A percentile compares a stretch with the other conserved stretches of the same genome.
Evolutionary conservation across 1,140 invertebrate genomes (phyloP).

Genomic region (Drosophila busckii): DNA sequence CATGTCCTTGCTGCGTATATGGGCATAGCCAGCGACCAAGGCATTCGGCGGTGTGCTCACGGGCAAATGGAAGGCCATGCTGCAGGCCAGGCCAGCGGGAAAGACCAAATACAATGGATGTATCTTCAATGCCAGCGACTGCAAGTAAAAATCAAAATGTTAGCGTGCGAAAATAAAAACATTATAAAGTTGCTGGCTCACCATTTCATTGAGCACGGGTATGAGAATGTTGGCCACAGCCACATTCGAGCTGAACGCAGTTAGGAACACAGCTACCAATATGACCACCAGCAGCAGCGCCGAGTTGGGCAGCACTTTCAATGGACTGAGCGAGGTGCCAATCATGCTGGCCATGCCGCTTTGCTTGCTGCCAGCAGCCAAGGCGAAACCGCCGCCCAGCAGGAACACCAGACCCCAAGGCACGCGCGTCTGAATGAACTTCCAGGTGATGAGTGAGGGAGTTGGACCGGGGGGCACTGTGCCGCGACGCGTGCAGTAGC

Average conservation of each 20-base stretch:
- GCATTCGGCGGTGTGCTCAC: conserved; percentile 94
- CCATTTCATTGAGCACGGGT: conserved; percentile 89
- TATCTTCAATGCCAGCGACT: conserved; percentile 82
- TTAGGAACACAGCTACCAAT: conserved; percentile 82
- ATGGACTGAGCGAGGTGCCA: conserved; percentile 82
- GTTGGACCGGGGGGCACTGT: conserved; percentile 82
- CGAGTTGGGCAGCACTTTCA: conserved; percentile 80
- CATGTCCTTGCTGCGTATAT: conserved; percentile 88
- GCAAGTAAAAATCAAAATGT: conserved; percentile 37
- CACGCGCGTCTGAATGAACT: conserved; percentile 86
- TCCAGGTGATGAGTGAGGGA: conserved; percentile 87
- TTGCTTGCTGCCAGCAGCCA: conserved; percentile 88
- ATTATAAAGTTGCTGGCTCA: conserved; percentile 5
- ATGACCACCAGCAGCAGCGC: conserved; percentile 82
- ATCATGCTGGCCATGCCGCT: conserved; percentile 88
- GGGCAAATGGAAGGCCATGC: conserved; percentile 86
- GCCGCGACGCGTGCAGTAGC: conserved; percentile 81
- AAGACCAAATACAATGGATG: conserved; percentile 94
- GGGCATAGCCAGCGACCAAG: conserved; percentile 90
- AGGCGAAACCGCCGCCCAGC: conserved; percentile 91
- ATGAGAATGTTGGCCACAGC: conserved; percentile 90
- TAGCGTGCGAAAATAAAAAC: not conserved
- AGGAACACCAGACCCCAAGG: conserved; percentile 89
- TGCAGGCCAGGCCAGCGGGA: conserved; percentile 89
- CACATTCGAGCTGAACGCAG: conserved; percentile 91